Evolutionary conservation across 2,113 vertebrate species (phyloP), one percentile per base, ranked within the genome.

Genomic region (Passer montanus): DNA sequence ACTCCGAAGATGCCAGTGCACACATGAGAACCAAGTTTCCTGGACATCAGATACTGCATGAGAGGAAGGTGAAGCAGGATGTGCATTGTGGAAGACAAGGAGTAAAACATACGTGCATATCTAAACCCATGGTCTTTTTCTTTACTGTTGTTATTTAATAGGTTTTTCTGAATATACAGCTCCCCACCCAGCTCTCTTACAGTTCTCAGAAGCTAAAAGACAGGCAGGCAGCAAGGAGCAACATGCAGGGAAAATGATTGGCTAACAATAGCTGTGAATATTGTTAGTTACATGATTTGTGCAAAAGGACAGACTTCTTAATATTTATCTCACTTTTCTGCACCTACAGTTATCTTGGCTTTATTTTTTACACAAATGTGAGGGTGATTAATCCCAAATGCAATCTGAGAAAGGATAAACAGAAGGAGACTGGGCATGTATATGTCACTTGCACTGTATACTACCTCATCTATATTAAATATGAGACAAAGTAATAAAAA

Each of bases 401-500:
- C 46, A 52, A 78, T 39, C 73, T 66, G 39, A 75, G 93, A 55
- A 43, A 41, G 69, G 76, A 80, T 88, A 82, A 92, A 72, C 7
- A 78, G 76, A 87, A 88, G 58, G 55, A 39, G 21, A 88, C 17
- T 35, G 76, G 77, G 72, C n/a, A 87, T 39, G 60, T 64, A n/a
- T 68, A 74, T 74, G 63, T 77, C 85, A 56, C 17, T 60, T 56
- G 37, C 74, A 55, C 37, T 59, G 62, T 50, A 79, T 87, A 82
- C 69, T 43, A 16, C 64, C 33, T 86, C 87, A 60, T 93, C 72
- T 84, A 27, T 76, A 66, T 89, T 89, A 72, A 95, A 78, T 49
- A 74, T 4, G 23, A 55, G 79, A 87, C 76, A 95, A 94, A 94
- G 95, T 95, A 95, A 94, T 94, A 79, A 88, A 70, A 66, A 85